Percentiles rank a stretch among this genome's conserved stretches.
Conservation (phyloP, 2,113 vertebrate species). For the Epinephelus moara region DNA sequence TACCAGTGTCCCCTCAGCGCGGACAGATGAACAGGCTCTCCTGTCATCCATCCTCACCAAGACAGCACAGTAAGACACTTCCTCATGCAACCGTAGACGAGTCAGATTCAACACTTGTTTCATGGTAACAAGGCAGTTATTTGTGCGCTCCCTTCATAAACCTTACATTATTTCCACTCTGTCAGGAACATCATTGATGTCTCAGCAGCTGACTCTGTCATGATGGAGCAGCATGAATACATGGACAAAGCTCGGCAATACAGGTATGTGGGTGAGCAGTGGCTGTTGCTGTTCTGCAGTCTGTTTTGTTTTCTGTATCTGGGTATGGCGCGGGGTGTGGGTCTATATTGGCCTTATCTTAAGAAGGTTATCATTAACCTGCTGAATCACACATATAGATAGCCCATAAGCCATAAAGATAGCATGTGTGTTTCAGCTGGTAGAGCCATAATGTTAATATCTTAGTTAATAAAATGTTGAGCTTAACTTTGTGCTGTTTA, state of each 20-base stretch:
- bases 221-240: conserved; percentile 98
- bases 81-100: background rate
- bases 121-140: background rate
- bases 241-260: conserved; percentile 98
- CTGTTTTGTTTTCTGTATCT: background rate
- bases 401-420: background rate
- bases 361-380: background rate
- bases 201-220: conserved; percentile 94
- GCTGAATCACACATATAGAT: background rate
- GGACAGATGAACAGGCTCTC: conserved; percentile 94
- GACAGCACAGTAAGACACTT: conserved; percentile 90
- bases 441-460: background rate
- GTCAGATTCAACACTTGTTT: background rate
- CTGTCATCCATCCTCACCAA: conserved; percentile 95
- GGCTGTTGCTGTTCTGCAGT: background rate
- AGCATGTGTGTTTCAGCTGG: background rate
- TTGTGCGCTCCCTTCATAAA: background rate
- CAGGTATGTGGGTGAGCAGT: conserved; percentile 82
- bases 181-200: conserved; percentile 97
- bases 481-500: background rate
- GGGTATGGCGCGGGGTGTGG: background rate
- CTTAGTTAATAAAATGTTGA: background rate
- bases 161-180: background rate
- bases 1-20: conserved; percentile 87
- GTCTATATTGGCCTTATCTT: background rate